Evolutionary conservation across 2,888 invertebrate genomes (phyloP), one percentile per base, ranked within the genome.

Genomic region (Leptopilina drosophilae): DNA sequence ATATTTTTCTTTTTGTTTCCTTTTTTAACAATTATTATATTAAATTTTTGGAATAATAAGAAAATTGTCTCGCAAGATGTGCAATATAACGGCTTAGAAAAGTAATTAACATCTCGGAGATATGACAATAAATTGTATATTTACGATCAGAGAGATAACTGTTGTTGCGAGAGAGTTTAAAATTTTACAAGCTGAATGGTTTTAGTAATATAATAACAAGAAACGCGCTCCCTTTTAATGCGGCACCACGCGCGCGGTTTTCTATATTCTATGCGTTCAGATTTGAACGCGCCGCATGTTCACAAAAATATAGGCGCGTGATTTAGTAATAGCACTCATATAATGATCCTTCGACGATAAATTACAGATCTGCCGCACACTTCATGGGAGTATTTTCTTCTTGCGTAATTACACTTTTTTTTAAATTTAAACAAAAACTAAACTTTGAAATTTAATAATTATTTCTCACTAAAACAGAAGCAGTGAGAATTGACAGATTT

Each of bases 121-220:
- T 73, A 73, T 56, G 53, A 73, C 73, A 59, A 73, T 73, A 73
- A 73, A 56, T 73, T n/a, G 40, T 73, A 73, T 73, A 73, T 73
- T 53, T 56, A 73, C 73, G 73, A 73, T 59, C 56, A 42, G 8
- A 33, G n/a, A 56, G 12, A 33, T 73, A 73, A 73, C 56, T 53
- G 73, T n/a, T 33, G 14, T 8, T 7, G 56, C 33, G n/a, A 53
- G 56, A n/a, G n/a, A 53, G 53, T 73, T 73, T 62, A 42, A 62
- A 62, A n/a, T 62, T 62, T 62, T 73, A 73, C 56, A 56, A 11
- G 33, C 56, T 33, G 26, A 56, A 73, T 73, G 73, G 73, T 33
- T 73, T 73, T 73, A 73, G 73, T 73, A 73, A 73, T 73, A 73
- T 73, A 73, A 73, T 33, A 33, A 33, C 33, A 33, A 33, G 33